Evolutionary conservation across 2,113 vertebrate species (phyloP).

Genomic region (Pollimyrus isidori): DNA sequence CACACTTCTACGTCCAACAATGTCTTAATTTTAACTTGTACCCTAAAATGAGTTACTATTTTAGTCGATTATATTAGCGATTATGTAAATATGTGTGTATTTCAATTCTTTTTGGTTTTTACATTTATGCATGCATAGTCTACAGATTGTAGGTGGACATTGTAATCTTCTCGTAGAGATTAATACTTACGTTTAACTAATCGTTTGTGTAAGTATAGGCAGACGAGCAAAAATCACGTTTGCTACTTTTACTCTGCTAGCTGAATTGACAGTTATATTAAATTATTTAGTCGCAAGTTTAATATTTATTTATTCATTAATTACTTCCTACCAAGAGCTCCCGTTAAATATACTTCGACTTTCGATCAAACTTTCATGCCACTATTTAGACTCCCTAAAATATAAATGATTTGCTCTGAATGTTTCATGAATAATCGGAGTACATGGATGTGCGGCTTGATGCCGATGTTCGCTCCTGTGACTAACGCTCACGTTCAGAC

Average conservation of each 20-base stretch:
- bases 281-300: slow-evolving; percentile 36
- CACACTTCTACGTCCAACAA: background rate
- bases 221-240: slow-evolving; percentile 43
- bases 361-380: slow-evolving; percentile 77
- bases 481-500: background rate
- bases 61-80: background rate
- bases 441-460: slow-evolving; percentile 43
- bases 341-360: slow-evolving; percentile 65
- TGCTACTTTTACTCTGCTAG: slow-evolving; percentile 32
- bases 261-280: background rate
- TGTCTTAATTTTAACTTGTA: background rate
- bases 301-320: slow-evolving; percentile 66
- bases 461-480: slow-evolving; percentile 26
- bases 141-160: background rate
- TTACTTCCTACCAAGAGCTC: slow-evolving; percentile 57
- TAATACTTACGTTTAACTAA: background rate
- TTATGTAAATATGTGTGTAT: background rate
- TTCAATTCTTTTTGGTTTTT: background rate
- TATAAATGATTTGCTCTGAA: slow-evolving; percentile 82
- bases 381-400: slow-evolving; percentile 77
- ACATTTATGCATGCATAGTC: background rate
- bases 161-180: background rate
- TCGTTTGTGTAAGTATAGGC: background rate
- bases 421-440: slow-evolving; percentile 75
- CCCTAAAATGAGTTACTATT: background rate